phyloP scores from a whole-genome alignment of 2,113 vertebrate species.

The Chaetodon auriga region DNA sequence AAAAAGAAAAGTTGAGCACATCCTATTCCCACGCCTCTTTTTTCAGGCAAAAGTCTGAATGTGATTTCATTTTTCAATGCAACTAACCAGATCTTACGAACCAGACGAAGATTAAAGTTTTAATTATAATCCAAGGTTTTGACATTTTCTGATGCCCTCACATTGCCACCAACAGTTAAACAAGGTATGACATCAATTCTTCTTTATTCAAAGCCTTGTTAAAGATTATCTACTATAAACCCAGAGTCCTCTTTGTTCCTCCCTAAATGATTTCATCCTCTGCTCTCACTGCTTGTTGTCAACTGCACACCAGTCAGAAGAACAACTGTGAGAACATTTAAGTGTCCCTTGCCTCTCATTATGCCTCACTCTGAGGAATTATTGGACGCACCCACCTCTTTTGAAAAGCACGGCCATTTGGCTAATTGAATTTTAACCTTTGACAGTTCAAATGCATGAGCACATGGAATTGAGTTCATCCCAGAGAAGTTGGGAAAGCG shows the following conservation, averaged over 20 bases:
- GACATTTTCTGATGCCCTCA: not conserved
- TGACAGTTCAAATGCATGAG: slow-evolving; percentile 59
- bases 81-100: not conserved
- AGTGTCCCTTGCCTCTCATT: slow-evolving; percentile 36
- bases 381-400: slow-evolving; percentile 35
- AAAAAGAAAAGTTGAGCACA: not conserved
- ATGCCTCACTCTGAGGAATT: slow-evolving; percentile 39
- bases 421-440: slow-evolving; percentile 57
- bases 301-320: slow-evolving; percentile 33
- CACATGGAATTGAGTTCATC: slow-evolving; percentile 42
- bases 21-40: not conserved
- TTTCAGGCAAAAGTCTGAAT: not conserved
- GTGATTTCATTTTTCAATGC: not conserved
- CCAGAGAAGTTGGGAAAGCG: slow-evolving; percentile 44
- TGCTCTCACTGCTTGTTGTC: slow-evolving; percentile 31
- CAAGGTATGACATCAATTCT: not conserved
- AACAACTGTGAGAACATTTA: slow-evolving; percentile 29
- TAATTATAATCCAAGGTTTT: not conserved
- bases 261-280: slow-evolving; percentile 50
- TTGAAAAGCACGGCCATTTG: slow-evolving; percentile 42
- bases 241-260: slow-evolving; percentile 1
- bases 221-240: slow-evolving; percentile 15
- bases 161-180: not conserved
- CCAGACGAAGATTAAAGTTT: not conserved
- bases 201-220: not conserved